phyloP scores from a whole-genome alignment of 2,888 invertebrate species.

The Lottia scabra region DNA sequence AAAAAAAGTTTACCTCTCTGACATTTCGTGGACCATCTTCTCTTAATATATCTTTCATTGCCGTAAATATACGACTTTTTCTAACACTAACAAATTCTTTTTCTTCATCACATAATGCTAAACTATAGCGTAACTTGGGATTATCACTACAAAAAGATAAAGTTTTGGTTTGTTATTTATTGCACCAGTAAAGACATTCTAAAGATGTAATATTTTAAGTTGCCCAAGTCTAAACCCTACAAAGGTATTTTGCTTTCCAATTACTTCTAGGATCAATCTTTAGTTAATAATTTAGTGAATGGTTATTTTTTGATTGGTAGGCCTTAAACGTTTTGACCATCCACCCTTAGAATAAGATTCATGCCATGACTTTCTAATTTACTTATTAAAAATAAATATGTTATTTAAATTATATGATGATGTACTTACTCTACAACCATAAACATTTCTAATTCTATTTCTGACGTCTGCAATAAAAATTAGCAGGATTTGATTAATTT shows the following conservation, averaged over 20 bases:
- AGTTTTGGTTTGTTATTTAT: neutral
- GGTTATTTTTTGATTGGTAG: too few relatives aligned
- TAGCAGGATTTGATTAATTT: too few relatives aligned
- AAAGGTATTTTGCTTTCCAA: too few relatives aligned
- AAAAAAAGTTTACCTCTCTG: conserved; percentile 54
- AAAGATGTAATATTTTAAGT: neutral
- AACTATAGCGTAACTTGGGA: conserved; percentile 68
- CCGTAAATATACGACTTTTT: conserved; percentile 55
- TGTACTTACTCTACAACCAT: conserved; percentile 53
- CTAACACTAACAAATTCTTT: conserved; percentile 64
- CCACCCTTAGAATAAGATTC: too few relatives aligned
- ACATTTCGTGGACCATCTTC: conserved; percentile 57
- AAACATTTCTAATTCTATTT: conserved; percentile 58
- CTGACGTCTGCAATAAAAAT: conserved; percentile 47
- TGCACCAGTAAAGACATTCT: neutral
- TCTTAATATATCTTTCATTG: conserved; percentile 63
- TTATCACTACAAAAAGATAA: conserved; percentile 54
- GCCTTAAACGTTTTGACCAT: too few relatives aligned
- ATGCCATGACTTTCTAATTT: too few relatives aligned
- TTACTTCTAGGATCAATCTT: too few relatives aligned
- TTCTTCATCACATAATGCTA: conserved; percentile 68
- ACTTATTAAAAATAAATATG: too few relatives aligned
- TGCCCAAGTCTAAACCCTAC: neutral
- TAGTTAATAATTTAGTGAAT: too few relatives aligned
- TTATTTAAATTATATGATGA: neutral